Percentiles rank a stretch among this genome's conserved stretches.
phyloP scores from a whole-genome alignment of 1,140 invertebrate genomes.

The Gerris buenoi region DNA sequence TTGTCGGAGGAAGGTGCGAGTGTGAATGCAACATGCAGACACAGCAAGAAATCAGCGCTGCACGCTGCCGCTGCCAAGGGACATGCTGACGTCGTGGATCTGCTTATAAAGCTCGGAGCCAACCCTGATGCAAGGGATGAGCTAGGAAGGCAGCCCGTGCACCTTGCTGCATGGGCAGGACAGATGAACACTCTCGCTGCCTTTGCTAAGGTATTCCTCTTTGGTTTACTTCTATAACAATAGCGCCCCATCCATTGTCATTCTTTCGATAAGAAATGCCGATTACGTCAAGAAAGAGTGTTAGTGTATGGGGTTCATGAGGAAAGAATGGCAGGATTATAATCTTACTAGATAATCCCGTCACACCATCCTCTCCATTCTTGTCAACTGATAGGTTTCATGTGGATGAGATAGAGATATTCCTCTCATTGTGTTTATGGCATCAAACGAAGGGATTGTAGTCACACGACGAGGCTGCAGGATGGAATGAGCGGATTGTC shows the following conservation, averaged over 20 bases:
- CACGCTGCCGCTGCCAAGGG: conserved; percentile 30
- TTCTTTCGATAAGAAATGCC: neutral
- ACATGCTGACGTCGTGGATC: conserved; percentile 27
- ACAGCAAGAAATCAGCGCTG: conserved; percentile 30
- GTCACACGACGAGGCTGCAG: too few relatives aligned
- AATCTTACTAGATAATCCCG: too few relatives aligned
- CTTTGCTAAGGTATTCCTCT: neutral
- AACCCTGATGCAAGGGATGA: conserved; percentile 29
- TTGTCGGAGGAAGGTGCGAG: conserved; percentile 31
- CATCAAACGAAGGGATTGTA: too few relatives aligned
- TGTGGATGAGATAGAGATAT: too few relatives aligned
- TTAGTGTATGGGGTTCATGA: too few relatives aligned
- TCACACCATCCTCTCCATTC: too few relatives aligned
- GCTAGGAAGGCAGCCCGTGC: conserved; percentile 31
- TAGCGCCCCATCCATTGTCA: too few relatives aligned
- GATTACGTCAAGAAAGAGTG: neutral
- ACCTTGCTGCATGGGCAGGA: conserved; percentile 32
- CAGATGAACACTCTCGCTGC: conserved; percentile 26
- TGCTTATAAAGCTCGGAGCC: conserved; percentile 30
- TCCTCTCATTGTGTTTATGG: too few relatives aligned
- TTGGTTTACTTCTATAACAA: too few relatives aligned
- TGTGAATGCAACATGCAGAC: conserved; percentile 33
- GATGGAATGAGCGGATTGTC: too few relatives aligned
- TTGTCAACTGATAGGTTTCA: too few relatives aligned
- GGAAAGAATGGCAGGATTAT: too few relatives aligned